Evolutionary conservation across 2,113 vertebrate genomes (phyloP), one percentile per base, ranked within the genome.

Genomic region (Petromus typicus): DNA sequence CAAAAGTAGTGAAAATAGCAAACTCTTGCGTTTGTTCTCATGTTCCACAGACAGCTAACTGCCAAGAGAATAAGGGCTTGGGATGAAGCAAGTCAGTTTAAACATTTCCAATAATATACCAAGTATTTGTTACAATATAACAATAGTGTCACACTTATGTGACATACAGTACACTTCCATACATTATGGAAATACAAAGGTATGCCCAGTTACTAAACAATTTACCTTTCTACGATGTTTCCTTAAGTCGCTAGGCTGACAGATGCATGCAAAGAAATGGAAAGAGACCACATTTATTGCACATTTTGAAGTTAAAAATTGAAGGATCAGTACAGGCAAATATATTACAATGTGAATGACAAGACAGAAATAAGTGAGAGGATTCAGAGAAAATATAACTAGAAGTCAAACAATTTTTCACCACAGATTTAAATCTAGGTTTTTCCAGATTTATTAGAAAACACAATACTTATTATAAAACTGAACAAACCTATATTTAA

Each of bases 141-240:
- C 2, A 1, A 1, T 0, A 54, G 45, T 0, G 7, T 30, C 23
- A 27, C 4, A 2, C 5, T 69, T 7, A 16, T 0, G 3, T 5
- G 11, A 40, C 34, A 66, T 34, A 51, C 0, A 13, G 48, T 2
- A 30, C 14, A 10, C 40, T 27, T 90, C 37, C 56, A 34, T 0
- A 1, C 3, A 17, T 66, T 67, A 81, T 1, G n/a, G 59, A 89
- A 81, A 1, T 90, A 3, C 30, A 51, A 23, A 87, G 7, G 75
- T 1, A n/a, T 4, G 16, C 40, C 11, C 37, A 67, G 20, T 76
- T 37, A 34, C 40, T 18, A 18, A 76, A 48, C 10, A 17, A 30
- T 98, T 99, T 99, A 99, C 99, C 99, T 99, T 99, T 99, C 99
- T 99, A 98, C 99, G 99, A 93, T 99, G 99, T 97, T 99, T 99